phyloP scores from a whole-genome alignment of 2,113 vertebrate genomes.

The Sceloporus tristichus region DNA sequence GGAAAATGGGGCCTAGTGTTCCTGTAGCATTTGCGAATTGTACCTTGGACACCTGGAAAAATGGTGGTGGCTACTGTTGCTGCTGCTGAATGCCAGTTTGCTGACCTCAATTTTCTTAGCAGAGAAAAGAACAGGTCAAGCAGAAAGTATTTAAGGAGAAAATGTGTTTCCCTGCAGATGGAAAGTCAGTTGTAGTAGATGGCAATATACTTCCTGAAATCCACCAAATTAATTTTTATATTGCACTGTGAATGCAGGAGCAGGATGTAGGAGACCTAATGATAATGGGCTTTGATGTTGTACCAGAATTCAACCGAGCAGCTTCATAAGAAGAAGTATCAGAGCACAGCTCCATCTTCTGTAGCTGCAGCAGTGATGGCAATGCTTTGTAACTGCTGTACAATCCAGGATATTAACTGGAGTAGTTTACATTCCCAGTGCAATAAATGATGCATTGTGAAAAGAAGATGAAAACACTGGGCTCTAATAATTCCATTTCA shows the following conservation, averaged over 20 bases:
- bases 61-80: constrained; percentile 29
- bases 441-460: constrained; percentile 59
- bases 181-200: constrained; percentile 55
- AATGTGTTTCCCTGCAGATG: constrained; percentile 68
- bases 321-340: constrained; percentile 50
- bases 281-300: constrained; percentile 70
- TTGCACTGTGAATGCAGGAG: constrained; percentile 42
- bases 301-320: constrained; percentile 65
- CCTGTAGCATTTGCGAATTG: neutral
- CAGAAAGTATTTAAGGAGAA: constrained; percentile 75
- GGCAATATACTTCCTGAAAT: constrained; percentile 55
- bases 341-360: constrained; percentile 19
- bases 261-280: constrained; percentile 46
- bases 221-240: constrained; percentile 71
- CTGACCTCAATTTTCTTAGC: constrained; percentile 75
- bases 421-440: constrained; percentile 32
- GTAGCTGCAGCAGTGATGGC: constrained; percentile 19
- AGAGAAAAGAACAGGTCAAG: constrained; percentile 77
- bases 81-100: constrained; percentile 37
- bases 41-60: neutral
- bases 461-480: constrained; percentile 54
- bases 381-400: constrained; percentile 62
- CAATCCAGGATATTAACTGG: neutral
- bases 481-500: constrained; percentile 7
- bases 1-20: rapidly evolving